Evolutionary conservation across 2,888 invertebrate genomes (phyloP).

Genomic region (Platycheirus albimanus): DNA sequence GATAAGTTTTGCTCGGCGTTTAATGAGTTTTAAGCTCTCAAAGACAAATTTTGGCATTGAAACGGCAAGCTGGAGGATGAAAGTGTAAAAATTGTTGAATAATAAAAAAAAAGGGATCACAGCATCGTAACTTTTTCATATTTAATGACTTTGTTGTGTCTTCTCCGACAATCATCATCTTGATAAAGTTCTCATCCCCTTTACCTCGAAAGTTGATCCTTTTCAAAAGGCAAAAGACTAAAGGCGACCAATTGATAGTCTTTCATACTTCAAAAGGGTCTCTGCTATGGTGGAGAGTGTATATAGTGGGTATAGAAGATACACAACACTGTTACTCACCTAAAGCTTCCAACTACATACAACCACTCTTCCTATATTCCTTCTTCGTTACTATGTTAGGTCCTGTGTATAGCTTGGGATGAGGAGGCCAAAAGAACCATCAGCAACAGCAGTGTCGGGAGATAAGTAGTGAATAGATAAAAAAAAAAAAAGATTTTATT

Average conservation of each 20-base stretch:
- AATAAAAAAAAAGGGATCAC: conserved; percentile 55
- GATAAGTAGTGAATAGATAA: background rate
- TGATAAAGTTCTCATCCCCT: conserved; percentile 23
- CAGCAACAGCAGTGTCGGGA: background rate
- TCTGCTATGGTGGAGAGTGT: background rate
- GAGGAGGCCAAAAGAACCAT: conserved; percentile 2
- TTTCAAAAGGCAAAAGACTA: conserved; percentile 37
- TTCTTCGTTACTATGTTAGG: conserved; percentile 23
- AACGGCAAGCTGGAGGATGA: background rate
- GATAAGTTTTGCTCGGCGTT: conserved; percentile 67
- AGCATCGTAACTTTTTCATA: conserved; percentile 69
- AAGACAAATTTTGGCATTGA: conserved; percentile 49
- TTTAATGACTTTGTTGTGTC: conserved; percentile 73
- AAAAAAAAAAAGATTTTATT: background rate
- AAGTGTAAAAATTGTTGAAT: conserved; percentile 33
- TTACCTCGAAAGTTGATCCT: conserved; percentile 60
- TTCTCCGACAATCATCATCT: conserved; percentile 49
- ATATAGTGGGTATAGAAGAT: too few species aligned
- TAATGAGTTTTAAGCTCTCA: conserved; percentile 68
- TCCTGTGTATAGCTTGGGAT: conserved; percentile 5
- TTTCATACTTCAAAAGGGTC: conserved; percentile 6
- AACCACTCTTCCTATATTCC: too few species aligned
- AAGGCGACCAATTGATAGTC: conserved; percentile 65
- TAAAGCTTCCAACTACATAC: conserved; percentile 10
- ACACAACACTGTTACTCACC: background rate